Evolutionary conservation across 2,113 vertebrate genomes (phyloP), one percentile per base, ranked within the genome.

Genomic region (Syrmaticus mikado): DNA sequence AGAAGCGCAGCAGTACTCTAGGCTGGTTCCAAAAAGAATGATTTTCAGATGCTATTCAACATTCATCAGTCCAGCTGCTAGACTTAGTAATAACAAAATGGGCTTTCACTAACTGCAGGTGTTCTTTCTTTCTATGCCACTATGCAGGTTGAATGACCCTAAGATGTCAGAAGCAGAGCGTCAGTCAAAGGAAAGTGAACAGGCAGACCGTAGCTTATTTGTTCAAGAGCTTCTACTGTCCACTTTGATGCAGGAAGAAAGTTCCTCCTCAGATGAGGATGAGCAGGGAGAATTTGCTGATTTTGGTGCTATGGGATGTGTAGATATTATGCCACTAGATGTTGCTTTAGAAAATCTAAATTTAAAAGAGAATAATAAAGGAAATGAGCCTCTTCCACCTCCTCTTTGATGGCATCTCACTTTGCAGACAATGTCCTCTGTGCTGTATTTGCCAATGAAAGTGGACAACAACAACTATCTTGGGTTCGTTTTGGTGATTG

Each of bases 401-500:
- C 99, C 99, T 99, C 99, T 99, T 99, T 99, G 99, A 99, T 99
- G 99, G 97, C 98, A 98, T 98, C 98, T 96, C 98, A 98, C 97
- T 98, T 95, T 97, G 98, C 98, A 99, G 99, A 99, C 99, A 99
- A 96, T 99, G 99, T 99, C 99, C 99, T 98, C 98, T 99, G 98
- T 99, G 99, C 98, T 99, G 99, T 99, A 98, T 98, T 98, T 99
- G 99, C 98, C 99, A 99, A 99, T 99, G 99, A 99, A 98, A 98
- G 98, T 98, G 98, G 99, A 36, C 36, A 36, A 98, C 98, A 98
- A 98, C 98, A 98, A 96, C 98, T 98, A 98, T 97, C 97, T 97
- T 98, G 98, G 98, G 97, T 98, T 98, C 98, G 98, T 99, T 98
- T 98, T 98, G 98, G 98, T 99, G 99, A 99, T 99, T 99, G 99